phyloP scores from a whole-genome alignment of 37 sponge, comb jelly and placozoan genomes.

The Chondrilla cf. caribensis region DNA sequence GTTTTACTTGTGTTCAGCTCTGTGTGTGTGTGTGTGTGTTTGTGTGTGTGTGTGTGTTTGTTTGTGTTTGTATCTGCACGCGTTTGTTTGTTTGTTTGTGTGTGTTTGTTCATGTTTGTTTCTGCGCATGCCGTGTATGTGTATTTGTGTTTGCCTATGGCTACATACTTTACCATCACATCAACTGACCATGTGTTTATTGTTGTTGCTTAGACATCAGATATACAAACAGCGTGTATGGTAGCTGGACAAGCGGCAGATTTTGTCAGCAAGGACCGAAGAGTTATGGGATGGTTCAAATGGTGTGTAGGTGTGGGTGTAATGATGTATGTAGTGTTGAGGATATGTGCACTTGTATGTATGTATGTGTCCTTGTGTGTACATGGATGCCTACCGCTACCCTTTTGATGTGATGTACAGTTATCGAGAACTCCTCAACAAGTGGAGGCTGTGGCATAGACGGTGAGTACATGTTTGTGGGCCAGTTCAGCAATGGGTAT shows the following conservation, averaged over 20 bases:
- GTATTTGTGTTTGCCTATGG: no score
- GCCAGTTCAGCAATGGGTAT: no score
- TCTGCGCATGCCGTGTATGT: no score
- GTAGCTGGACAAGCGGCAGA: constrained; percentile 61
- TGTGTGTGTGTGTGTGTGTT: background rate
- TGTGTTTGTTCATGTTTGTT: no score
- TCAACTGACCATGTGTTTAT: no score
- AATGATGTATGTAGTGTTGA: background rate
- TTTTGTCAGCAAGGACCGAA: constrained; percentile 17
- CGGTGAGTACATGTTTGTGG: constrained; percentile 32
- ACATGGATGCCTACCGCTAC: background rate
- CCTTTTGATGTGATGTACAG: no score
- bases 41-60: background rate
- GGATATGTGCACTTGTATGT: no score
- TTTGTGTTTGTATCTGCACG: background rate
- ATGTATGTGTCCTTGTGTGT: background rate
- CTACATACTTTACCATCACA: no score
- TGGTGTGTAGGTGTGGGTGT: constrained; percentile 37
- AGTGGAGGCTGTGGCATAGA: constrained; percentile 82
- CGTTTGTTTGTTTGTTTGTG: background rate
- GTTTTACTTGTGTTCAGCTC: no score
- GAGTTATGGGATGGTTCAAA: constrained; percentile 65
- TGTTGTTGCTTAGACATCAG: constrained; percentile 60
- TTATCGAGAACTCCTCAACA: constrained; percentile 74
- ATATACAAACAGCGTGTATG: constrained; percentile 83